phyloP scores from a whole-genome alignment of 2,113 vertebrate genomes.

The Ammospiza nelsoni region DNA sequence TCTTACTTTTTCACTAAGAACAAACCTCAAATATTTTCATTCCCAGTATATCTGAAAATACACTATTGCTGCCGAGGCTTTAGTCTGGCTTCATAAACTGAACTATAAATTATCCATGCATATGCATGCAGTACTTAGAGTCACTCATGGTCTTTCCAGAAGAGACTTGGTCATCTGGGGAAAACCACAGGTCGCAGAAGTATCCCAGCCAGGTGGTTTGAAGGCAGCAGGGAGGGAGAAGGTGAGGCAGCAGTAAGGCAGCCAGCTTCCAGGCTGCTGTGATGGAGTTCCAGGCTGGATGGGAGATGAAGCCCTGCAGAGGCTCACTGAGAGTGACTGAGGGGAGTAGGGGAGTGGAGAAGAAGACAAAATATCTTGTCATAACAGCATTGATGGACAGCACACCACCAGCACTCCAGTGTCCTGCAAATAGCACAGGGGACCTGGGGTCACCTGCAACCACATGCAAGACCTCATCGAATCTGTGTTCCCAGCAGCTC shows the following conservation, averaged over 20 bases:
- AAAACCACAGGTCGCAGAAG: not conserved
- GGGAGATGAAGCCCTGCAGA: not conserved
- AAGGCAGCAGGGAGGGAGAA: not conserved
- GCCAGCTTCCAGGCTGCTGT: not conserved
- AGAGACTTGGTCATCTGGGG: not conserved
- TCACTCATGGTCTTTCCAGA: not conserved
- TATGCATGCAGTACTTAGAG: not conserved
- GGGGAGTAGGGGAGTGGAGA: not conserved
- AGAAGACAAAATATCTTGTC: not conserved
- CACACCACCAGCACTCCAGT: not conserved
- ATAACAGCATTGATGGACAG: not conserved
- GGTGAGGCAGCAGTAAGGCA: not conserved
- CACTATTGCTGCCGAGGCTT: not conserved
- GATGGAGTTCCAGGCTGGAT: not conserved
- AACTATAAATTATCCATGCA: not conserved
- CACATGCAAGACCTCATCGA: not conserved
- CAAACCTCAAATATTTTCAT: not conserved
- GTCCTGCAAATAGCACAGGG: not conserved
- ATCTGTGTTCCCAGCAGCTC: not conserved
- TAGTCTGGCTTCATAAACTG: not conserved
- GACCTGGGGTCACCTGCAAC: not conserved
- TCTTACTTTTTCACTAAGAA: not conserved
- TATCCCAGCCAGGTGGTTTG: not conserved
- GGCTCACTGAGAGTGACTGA: not conserved
- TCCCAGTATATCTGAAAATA: not conserved